Percentiles rank a stretch among this genome's conserved stretches.
phyloP scores from a whole-genome alignment of 2,797 vertebrate species.

The Phrynocephalus forsythii region DNA sequence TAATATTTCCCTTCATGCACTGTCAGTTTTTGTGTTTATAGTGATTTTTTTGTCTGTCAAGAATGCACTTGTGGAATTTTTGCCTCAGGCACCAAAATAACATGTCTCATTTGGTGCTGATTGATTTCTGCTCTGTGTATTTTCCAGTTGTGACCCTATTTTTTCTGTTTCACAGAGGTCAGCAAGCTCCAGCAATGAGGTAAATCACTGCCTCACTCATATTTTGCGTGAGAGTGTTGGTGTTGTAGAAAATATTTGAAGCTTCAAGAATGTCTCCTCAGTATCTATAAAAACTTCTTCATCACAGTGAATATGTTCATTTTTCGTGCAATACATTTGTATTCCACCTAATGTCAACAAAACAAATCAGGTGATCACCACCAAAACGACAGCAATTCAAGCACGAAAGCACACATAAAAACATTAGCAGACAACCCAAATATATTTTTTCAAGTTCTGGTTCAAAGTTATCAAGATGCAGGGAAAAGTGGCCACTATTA shows the following conservation, averaged over 20 bases:
- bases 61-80: background rate
- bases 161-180: conserved; percentile 15
- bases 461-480: background rate
- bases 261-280: background rate
- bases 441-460: background rate
- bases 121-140: background rate
- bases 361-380: background rate
- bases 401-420: background rate
- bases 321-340: background rate
- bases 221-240: background rate
- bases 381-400: background rate
- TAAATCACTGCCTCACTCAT: background rate
- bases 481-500: background rate
- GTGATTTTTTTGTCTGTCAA: no score
- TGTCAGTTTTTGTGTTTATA: background rate
- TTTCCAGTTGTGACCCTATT: background rate
- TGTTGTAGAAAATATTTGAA: background rate
- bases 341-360: background rate
- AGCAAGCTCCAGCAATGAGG: conserved; percentile 18
- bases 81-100: background rate
- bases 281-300: background rate
- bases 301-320: background rate
- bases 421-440: background rate
- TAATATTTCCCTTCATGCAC: background rate
- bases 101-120: background rate